Evolutionary conservation across 2,888 invertebrate genomes (phyloP).

Genomic region (Sarcophaga caerulescens): DNA sequence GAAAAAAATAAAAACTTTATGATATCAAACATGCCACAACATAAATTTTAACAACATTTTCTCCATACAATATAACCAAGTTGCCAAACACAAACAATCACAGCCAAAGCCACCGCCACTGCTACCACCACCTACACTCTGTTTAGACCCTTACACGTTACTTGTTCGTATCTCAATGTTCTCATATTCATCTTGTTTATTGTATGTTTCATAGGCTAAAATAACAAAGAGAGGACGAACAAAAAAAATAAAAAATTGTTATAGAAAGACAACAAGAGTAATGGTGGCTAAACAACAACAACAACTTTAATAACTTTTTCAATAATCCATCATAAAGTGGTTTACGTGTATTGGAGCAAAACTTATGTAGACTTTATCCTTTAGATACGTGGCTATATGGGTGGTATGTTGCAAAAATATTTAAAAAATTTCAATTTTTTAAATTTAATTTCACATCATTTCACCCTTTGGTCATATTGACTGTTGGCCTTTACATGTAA

Average conservation of each 20-base stretch:
- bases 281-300: slow-evolving; percentile 12
- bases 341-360: slow-evolving; percentile 43
- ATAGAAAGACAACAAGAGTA: background rate
- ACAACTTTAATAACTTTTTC: slow-evolving; percentile 69
- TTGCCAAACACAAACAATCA: background rate
- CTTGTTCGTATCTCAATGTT: slow-evolving; percentile 3
- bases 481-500: no score
- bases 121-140: background rate
- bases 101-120: background rate
- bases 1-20: slow-evolving; percentile 40
- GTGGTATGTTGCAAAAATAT: background rate
- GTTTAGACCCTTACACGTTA: background rate
- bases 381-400: background rate
- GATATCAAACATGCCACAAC: slow-evolving; percentile 66
- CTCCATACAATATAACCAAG: slow-evolving; percentile 9
- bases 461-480: no score
- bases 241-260: background rate
- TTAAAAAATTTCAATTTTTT: background rate
- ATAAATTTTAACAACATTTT: slow-evolving; percentile 59
- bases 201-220: slow-evolving; percentile 40
- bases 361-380: background rate
- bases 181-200: slow-evolving; percentile 58
- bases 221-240: background rate
- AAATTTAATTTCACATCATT: slow-evolving; percentile 21
- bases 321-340: slow-evolving; percentile 70